These are phyloP conservation scores for Nemopilema nomurai DNA, from an alignment of 30 jellyfish, hydroid and myxozoan genomes.

Conservation along the genomic window DNA sequence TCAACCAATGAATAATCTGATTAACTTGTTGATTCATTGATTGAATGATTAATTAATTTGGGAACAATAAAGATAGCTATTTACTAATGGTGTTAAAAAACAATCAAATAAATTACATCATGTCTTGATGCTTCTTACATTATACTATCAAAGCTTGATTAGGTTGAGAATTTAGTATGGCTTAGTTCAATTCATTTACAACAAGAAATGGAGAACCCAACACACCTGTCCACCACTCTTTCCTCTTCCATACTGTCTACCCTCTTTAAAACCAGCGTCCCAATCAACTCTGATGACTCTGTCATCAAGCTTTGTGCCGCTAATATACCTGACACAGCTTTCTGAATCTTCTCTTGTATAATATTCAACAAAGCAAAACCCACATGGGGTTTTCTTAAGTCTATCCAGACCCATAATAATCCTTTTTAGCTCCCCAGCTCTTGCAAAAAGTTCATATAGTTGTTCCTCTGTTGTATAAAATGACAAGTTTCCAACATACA, in stretches of 20 bases:
- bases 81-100: no score
- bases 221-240: conserved; percentile 99
- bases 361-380: conserved; percentile 97
- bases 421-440: conserved; percentile 88
- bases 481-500: conserved; percentile 93
- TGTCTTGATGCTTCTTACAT: no score
- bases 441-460: conserved; percentile 81
- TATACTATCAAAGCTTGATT: no score
- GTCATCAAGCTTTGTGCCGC: conserved; percentile 92
- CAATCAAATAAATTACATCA: no score
- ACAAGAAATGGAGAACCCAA: no score
- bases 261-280: conserved; percentile 99
- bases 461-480: conserved; percentile 94
- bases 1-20: no score
- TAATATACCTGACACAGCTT: conserved; percentile 80
- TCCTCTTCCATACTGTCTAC: conserved; percentile 98
- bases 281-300: conserved; percentile 91
- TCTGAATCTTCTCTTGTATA: conserved; percentile 92
- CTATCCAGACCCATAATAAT: conserved; percentile 95
- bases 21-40: no score
- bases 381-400: conserved; percentile 97
- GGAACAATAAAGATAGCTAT: no score
- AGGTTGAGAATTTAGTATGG: background rate
- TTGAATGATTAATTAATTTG: no score
- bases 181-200: background rate